A percentile compares a stretch with the other conserved stretches of the same genome.
Conservation (phyloP, 1,140 invertebrate genomes). For the Pinna nobilis region DNA sequence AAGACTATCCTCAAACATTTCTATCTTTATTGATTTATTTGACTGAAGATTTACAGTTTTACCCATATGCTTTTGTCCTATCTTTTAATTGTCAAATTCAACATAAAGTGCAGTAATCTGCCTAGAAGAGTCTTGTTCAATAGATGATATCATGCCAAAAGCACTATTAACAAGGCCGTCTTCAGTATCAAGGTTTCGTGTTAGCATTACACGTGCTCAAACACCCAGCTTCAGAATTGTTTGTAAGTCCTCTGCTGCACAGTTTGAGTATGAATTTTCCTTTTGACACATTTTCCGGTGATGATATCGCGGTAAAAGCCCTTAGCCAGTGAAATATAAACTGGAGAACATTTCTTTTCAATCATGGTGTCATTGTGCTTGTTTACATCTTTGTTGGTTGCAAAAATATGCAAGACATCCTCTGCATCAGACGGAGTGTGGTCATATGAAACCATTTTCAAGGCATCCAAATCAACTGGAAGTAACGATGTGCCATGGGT, state of each 20-base stretch:
- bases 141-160: conserved; percentile 24
- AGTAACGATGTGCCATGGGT: background rate
- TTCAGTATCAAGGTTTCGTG: conserved; percentile 8
- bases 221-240: background rate
- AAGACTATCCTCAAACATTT: background rate
- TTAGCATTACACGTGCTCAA: conserved; percentile 17
- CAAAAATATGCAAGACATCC: conserved; percentile 10
- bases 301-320: conserved; percentile 6
- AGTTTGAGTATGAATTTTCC: background rate
- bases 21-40: background rate
- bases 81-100: conserved; percentile 23
- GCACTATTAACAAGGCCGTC: conserved; percentile 33
- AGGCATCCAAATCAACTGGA: background rate
- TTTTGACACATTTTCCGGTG: conserved; percentile 9
- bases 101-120: conserved; percentile 17
- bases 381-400: conserved; percentile 10
- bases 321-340: background rate
- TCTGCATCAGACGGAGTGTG: background rate
- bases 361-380: conserved; percentile 13
- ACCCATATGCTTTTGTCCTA: background rate
- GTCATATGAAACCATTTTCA: conserved; percentile 6
- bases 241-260: conserved; percentile 3
- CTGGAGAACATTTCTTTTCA: background rate
- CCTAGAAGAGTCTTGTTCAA: background rate
- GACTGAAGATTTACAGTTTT: background rate